Base-by-base conservation (phyloP, 2,797 vertebrate genomes). In the Euphonia xanthogaster region DNA sequence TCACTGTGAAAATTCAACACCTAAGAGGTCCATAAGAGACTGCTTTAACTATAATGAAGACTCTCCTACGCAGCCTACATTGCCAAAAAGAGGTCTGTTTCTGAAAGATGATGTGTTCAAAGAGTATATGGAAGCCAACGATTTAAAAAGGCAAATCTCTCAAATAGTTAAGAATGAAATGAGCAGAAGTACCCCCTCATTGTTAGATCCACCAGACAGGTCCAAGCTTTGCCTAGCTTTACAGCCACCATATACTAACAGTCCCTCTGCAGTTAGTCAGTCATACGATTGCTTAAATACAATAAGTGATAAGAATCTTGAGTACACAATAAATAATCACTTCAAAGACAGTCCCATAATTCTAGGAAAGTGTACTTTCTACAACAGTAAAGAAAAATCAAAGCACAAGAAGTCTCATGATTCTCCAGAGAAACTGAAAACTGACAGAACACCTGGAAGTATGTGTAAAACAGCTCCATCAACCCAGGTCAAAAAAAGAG, bases 151-250 rank as follows among this genome's bases (percentile, higher is more conserved):
- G 51, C 95, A 90, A 66, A 70, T 96, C 44, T 96, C 95, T 7
- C 97, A 97, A 44, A 98, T 97, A 87, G 97, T 98, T 73, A 98
- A 98, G 96, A 97, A 98, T 12, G 98, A 99, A 91, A 96, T 99
- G 90, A 99, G 98, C 88, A 98, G 97, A 90, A 99, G 99, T 97
- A 98, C 98, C 31, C 98, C 99, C 0, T 98, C 99, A 1, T 96
- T 99, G 53, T 93, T 98, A 95, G 99, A 99, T 62, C 98, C 98
- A 47, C 98, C 98, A 5, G 99, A 99, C 96, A 98, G 98, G 39
- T 98, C 99, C 65, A 99, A 98, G 91, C 99, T 99, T 95, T 99
- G 99, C 97, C 94, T 99, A 79, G 98, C 98, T 67, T 97, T 99
- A 82, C 98, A 98, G 88, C 98, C 98, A 0, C 96, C 98, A 51